Base-by-base conservation (phyloP, 2,113 vertebrate genomes). In the Sclerurus mexicanus region DNA sequence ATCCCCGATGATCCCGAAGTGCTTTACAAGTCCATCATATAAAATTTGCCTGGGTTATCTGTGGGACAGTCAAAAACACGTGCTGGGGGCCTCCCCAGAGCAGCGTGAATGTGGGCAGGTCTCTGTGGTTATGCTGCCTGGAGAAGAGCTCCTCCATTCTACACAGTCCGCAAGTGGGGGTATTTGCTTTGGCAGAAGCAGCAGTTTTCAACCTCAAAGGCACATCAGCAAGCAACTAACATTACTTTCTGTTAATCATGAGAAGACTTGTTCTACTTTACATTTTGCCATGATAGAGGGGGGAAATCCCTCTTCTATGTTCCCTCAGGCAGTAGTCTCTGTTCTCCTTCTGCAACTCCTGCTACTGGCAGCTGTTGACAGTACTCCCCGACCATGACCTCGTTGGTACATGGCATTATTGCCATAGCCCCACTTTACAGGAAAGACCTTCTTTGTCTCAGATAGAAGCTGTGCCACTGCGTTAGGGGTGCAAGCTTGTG, bases 101-200 rank as follows among this genome's bases (percentile, higher is more conserved):
- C 12, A 10, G 39, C 1, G 0, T 9, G 52, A 30, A 12, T 7
- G 27, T 18, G 22, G 71, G 4, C 12, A 53, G 20, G 44, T 56
- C 49, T 42, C 42, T 15, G 21, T 1, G 2, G 55, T 50, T 39
- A 4, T 5, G 39, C 20, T 60, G 58, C 50, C n/a, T 27, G 47
- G 23, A 82, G 27, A 53, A 40, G 72, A 59, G 30, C 24, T 68
- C 30, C 50, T 66, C 39, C 4, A 4, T 14, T 49, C 62, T 56
- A 28, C 2, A 3, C 53, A 42, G 7, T 13, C 12, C 79, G n/a
- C 71, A 3, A 0, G 11, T 0, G 52, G 16, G n/a, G 55, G 2
- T 27, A 28, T 69, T 42, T 87, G 37, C 58, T 73, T 64, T 69
- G 58, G 49, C 46, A 91, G 52, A 71, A 78, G 46, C 47, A 42